Percentiles rank a stretch among this genome's conserved stretches.
Evolutionary conservation across 2,797 vertebrate species (phyloP).

Genomic region (Arnoldichthys spilopterus): DNA sequence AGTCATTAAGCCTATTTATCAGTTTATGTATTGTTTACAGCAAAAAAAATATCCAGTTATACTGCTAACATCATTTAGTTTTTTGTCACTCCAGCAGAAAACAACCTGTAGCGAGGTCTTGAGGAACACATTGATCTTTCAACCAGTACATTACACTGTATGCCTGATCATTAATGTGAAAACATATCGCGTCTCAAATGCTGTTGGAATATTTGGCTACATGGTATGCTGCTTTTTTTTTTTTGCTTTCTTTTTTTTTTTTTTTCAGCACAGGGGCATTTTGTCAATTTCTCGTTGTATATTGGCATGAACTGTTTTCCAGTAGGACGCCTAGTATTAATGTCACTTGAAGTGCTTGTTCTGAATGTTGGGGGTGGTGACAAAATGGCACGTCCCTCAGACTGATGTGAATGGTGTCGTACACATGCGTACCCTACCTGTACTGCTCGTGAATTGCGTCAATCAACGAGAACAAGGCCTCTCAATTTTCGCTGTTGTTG

Average conservation of each 20-base stretch:
- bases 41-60: too few species aligned
- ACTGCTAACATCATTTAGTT: background rate
- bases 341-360: constrained; percentile 45
- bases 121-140: background rate
- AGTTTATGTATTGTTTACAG: too few species aligned
- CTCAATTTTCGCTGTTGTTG: background rate
- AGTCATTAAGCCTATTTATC: background rate
- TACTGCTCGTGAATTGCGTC: background rate
- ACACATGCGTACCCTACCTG: background rate
- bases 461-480: constrained; percentile 20
- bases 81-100: background rate
- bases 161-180: constrained; percentile 29
- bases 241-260: constrained; percentile 19
- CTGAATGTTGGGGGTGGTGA: constrained; percentile 40
- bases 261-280: constrained; percentile 37
- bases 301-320: constrained; percentile 46
- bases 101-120: background rate
- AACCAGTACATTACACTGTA: background rate
- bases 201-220: constrained; percentile 49
- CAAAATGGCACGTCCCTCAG: constrained; percentile 1
- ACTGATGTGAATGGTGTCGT: background rate
- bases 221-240: constrained; percentile 19
- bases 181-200: constrained; percentile 48
- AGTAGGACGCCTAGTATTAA: constrained; percentile 37
- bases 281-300: constrained; percentile 52